A percentile compares a stretch with the other conserved stretches of the same genome.
Conservation (phyloP, 2,888 invertebrate species). For the Meliscaeva auricollis region DNA sequence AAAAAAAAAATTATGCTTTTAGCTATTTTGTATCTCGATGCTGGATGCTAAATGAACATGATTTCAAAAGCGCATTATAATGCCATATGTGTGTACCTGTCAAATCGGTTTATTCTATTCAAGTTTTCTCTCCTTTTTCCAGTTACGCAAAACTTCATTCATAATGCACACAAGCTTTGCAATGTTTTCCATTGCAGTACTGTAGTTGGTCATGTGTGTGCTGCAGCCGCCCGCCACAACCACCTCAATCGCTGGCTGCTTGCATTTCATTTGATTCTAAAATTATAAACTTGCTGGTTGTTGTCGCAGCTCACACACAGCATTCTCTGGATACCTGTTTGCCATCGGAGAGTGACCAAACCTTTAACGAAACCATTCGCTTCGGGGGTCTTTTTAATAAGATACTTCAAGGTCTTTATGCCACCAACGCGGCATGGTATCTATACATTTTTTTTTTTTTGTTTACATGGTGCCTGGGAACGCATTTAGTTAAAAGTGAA, state of each 20-base stretch:
- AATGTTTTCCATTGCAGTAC: not conserved
- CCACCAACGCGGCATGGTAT: slow-evolving; percentile 66
- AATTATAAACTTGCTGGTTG: slow-evolving; percentile 62
- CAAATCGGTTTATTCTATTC: slow-evolving; percentile 69
- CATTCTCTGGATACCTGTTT: slow-evolving; percentile 67
- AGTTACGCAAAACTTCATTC: slow-evolving; percentile 72
- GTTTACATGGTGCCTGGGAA: not conserved
- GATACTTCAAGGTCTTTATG: slow-evolving; percentile 72
- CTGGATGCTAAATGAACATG: slow-evolving; percentile 56
- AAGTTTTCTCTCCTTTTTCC: slow-evolving; percentile 45
- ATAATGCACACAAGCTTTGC: slow-evolving; percentile 44
- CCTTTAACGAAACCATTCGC: slow-evolving; percentile 49
- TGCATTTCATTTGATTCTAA: slow-evolving; percentile 49
- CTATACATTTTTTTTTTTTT: not conserved
- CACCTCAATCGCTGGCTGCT: too few relatives aligned
- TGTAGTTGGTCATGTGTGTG: not conserved
- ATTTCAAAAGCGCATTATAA: slow-evolving; percentile 47
- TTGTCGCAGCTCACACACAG: slow-evolving; percentile 28
- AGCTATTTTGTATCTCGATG: slow-evolving; percentile 46
- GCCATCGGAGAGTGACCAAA: slow-evolving; percentile 62
- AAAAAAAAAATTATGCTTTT: slow-evolving; percentile 11
- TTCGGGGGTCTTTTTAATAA: slow-evolving; percentile 67
- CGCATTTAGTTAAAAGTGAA: slow-evolving; percentile 18
- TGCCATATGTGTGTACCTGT: slow-evolving; percentile 70
- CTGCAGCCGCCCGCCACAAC: not conserved